phyloP scores from a whole-genome alignment of 64 coral and sea anemone species.

The Dendrophyllia cribrosa region DNA sequence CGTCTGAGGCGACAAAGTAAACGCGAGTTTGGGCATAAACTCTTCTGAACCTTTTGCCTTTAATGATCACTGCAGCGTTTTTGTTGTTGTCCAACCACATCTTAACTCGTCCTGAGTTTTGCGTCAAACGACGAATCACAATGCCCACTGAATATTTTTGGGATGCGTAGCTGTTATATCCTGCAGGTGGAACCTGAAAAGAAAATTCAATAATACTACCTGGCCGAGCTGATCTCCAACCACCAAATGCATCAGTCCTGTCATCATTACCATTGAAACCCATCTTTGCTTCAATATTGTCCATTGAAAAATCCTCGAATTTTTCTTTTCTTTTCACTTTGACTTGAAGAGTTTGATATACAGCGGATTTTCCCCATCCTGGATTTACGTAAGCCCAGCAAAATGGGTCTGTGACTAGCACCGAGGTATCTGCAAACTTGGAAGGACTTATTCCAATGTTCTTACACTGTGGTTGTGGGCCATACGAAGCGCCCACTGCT shows the following conservation, averaged over 20 bases:
- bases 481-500: neutral
- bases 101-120: neutral
- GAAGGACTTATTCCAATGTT: neutral
- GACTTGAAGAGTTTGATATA: conserved; percentile 28
- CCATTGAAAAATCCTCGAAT: neutral
- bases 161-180: neutral
- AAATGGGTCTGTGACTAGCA: conserved; percentile 1
- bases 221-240: neutral
- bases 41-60: neutral
- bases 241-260: conserved; percentile 37
- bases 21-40: conserved; percentile 17
- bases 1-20: neutral
- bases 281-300: conserved; percentile 6
- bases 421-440: neutral
- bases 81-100: conserved; percentile 43
- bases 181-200: neutral
- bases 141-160: conserved; percentile 1
- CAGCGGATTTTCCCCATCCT: neutral
- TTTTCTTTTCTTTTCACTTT: neutral
- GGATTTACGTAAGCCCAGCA: conserved; percentile 42
- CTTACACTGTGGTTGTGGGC: neutral
- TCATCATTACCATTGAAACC: neutral
- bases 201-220: neutral
- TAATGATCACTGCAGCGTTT: neutral
- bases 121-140: neutral